A percentile compares a stretch with the other conserved stretches of the same genome.
phyloP scores from a whole-genome alignment of 1,140 invertebrate genomes.

The Dendrolimus punctatus region DNA sequence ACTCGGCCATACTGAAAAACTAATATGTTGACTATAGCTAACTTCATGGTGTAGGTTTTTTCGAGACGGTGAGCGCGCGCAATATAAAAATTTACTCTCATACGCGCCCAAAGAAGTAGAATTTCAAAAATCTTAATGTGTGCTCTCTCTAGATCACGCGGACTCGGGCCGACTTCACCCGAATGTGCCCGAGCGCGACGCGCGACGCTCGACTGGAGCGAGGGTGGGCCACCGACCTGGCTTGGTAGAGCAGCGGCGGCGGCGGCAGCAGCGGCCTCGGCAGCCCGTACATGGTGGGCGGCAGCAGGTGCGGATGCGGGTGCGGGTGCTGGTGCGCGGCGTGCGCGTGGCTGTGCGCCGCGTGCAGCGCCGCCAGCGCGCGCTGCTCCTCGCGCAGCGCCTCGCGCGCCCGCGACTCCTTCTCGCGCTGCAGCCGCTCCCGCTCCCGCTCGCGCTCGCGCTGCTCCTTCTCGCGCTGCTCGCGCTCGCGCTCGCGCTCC shows the following conservation, averaged over 20 bases:
- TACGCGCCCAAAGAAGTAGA: no score
- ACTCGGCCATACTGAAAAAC: no score
- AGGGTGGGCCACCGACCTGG: conserved; percentile 10
- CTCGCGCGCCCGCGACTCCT: conserved; percentile 54
- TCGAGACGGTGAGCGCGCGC: no score
- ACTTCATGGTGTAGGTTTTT: no score
- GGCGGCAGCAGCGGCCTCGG: conserved; percentile 35
- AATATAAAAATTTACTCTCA: no score
- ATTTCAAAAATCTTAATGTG: no score
- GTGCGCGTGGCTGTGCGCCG: conserved; percentile 15
- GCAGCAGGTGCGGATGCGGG: conserved; percentile 25
- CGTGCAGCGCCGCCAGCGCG: conserved; percentile 29
- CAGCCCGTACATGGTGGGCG: conserved; percentile 30
- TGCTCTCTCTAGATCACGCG: no score
- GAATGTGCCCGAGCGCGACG: no score
- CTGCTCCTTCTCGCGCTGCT: conserved; percentile 48
- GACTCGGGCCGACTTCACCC: no score
- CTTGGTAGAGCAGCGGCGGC: conserved; percentile 22
- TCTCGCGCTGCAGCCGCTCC: conserved; percentile 33
- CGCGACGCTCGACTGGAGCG: conserved; percentile 3
- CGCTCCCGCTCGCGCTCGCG: conserved; percentile 36
- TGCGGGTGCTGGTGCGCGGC: conserved; percentile 28
- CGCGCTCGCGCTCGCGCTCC: conserved; percentile 51
- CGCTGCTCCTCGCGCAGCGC: conserved; percentile 33
- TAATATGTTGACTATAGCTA: no score